Evolutionary conservation across 1,140 invertebrate species (phyloP), one percentile per base, ranked within the genome.

Genomic region (Hyles euphorbiae): DNA sequence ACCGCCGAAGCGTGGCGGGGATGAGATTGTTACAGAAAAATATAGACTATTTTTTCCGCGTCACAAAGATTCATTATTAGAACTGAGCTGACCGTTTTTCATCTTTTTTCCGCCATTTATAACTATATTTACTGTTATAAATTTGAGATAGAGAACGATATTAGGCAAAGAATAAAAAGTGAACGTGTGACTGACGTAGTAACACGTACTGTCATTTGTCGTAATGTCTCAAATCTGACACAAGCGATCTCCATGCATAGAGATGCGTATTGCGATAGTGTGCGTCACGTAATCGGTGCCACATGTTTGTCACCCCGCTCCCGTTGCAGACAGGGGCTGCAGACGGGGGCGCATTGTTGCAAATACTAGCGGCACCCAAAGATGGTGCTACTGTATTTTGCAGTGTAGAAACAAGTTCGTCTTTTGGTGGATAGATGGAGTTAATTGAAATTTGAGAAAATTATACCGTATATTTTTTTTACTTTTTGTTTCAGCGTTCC

Each of bases 321-420:
- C 61, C 50, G 46, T 48, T 68, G 65, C 70, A 72, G 53, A 68
- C 65, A 53, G 64, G 57, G 61, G 65, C 55, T 67, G 69, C 67
- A 74, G 63, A 64, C 60, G 65, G 60, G 68, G 70, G 68, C 68
- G 63, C 63, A 74, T 68, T 70, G 61, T 74, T 66, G 68, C 66
- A 72, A 77, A 76, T 62, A 64, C 64, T 48, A 40, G 51, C 65
- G 60, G 56, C 53, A 65, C 68, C 70, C 59, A 65, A 58, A 77
- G 78, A 79, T 78, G 76, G 78, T 68, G 78, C 72, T 76, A 77
- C 78, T 74, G 76, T 71, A 73, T 72, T 68, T 74, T 69, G 69
- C 61, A 57, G 64, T 57, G 55, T 60, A 65, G 52, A 34, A 68
- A 60, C 58, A 72, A 81, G 76, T 81, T 74, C 71, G 12, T 11